Evolutionary conservation across 2,888 invertebrate species (phyloP).

Genomic region (Schizaphis graminum): DNA sequence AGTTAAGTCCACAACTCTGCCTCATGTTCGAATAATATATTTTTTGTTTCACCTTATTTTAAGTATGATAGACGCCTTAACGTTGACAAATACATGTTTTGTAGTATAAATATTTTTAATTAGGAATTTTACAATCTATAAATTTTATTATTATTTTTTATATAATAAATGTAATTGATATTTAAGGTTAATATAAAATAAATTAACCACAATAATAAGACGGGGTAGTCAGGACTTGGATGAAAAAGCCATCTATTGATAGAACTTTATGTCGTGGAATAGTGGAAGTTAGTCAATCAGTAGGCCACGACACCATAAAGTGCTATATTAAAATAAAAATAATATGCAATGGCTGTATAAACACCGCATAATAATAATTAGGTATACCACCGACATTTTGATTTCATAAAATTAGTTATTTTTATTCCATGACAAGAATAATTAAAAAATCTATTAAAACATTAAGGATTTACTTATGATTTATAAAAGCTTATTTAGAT

Average conservation of each 20-base stretch:
- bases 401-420: not conserved
- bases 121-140: too few relatives aligned
- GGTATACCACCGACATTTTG: not conserved
- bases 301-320: not conserved
- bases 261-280: not conserved
- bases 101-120: too few relatives aligned
- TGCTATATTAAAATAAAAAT: not conserved
- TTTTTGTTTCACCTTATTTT: not conserved
- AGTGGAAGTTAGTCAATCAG: not conserved
- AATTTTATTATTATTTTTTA: too few relatives aligned
- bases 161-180: too few relatives aligned
- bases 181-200: not conserved
- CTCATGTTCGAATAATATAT: not conserved
- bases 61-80: not conserved
- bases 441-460: not conserved
- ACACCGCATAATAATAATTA: not conserved
- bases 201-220: too few relatives aligned
- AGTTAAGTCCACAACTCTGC: not conserved
- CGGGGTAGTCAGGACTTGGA: not conserved
- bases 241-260: not conserved
- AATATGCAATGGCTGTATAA: not conserved
- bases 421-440: not conserved
- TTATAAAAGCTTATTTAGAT: not conserved
- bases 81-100: not conserved
- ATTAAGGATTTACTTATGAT: not conserved